A percentile compares a stretch with the other conserved stretches of the same genome.
Evolutionary conservation across 2,113 vertebrate species (phyloP).

Genomic region (Epinephelus moara): DNA sequence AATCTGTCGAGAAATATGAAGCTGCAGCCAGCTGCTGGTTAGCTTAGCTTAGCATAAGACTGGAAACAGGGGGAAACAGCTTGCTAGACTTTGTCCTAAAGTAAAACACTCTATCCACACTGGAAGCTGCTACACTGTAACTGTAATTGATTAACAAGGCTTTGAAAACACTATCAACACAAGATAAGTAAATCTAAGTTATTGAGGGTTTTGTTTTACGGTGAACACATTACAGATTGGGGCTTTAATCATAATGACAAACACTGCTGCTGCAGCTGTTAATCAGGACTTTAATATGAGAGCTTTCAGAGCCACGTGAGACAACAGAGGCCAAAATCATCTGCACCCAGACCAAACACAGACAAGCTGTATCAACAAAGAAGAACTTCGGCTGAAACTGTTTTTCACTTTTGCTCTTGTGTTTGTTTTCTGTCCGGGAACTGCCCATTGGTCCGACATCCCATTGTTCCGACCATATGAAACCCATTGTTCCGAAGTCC

Average conservation of each 20-base stretch:
- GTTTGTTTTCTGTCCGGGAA: not conserved
- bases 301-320: slow-evolving; percentile 1
- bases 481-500: no score
- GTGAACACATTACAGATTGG: not conserved
- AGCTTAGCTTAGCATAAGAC: no score
- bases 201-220: not conserved
- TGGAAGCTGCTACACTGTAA: not conserved
- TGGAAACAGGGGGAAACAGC: no score
- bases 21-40: no score
- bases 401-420: not conserved
- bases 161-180: not conserved
- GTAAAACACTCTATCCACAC: not conserved
- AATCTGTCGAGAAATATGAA: no score
- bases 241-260: slow-evolving; percentile 7
- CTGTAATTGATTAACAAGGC: not conserved
- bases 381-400: not conserved
- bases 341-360: slow-evolving; percentile 28
- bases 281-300: not conserved
- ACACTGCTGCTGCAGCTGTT: slow-evolving; percentile 4
- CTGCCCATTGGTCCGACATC: no score
- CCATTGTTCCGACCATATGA: no score
- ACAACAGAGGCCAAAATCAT: slow-evolving; percentile 9
- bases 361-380: not conserved
- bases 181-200: not conserved
- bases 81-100: no score